These are phyloP conservation scores for Crotalus viridis DNA, from an alignment of 2,113 vertebrate species.

Conservation along the genomic window DNA sequence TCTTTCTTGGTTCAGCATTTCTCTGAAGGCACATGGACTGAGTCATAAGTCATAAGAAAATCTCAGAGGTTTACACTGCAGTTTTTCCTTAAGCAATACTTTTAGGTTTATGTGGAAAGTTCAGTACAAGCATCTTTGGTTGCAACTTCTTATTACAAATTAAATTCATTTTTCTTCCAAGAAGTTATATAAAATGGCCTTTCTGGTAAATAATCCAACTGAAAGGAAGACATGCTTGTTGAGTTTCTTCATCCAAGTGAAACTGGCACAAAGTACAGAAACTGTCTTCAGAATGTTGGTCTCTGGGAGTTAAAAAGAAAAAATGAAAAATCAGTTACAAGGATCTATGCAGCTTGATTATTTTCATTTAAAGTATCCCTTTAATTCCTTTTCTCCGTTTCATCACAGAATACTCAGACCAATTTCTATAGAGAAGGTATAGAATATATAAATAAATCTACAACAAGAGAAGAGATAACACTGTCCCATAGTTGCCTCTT, in stretches of 20 bases:
- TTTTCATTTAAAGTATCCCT: neutral
- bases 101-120: neutral
- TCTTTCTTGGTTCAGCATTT: neutral
- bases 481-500: neutral
- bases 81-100: neutral
- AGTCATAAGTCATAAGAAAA: neutral
- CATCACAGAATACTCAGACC: neutral
- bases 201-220: neutral
- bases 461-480: neutral
- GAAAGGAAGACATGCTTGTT: constrained; percentile 14
- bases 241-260: constrained; percentile 4
- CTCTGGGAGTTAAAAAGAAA: constrained; percentile 33
- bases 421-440: neutral
- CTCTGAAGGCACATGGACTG: constrained; percentile 5
- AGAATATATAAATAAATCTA: neutral
- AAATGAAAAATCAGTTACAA: neutral
- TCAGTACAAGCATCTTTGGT: constrained; percentile 17
- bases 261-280: constrained; percentile 18
- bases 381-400: neutral
- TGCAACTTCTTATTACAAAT: neutral
- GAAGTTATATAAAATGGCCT: neutral
- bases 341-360: neutral
- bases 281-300: constrained; percentile 5
- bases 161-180: neutral
- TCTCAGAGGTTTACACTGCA: neutral